phyloP scores from a whole-genome alignment of 2,888 invertebrate genomes.

The Drosophila mayaguana region DNA sequence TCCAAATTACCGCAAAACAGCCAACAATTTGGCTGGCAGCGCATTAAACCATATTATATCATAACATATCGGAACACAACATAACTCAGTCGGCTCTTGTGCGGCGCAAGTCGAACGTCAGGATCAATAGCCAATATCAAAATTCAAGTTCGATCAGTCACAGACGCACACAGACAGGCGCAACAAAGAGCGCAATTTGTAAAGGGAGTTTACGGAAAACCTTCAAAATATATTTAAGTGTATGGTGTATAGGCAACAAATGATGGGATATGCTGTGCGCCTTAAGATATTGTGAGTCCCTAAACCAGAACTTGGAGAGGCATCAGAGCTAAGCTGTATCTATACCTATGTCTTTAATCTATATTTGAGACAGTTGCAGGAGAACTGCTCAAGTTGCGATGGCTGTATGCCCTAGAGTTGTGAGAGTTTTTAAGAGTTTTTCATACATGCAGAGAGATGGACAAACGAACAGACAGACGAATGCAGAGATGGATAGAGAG shows the following conservation, averaged over 20 bases:
- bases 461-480: no score
- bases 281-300: no score
- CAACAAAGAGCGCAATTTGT: constrained; percentile 5
- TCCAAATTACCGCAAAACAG: constrained; percentile 53
- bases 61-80: constrained; percentile 31
- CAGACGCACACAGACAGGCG: background rate
- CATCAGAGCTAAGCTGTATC: no score
- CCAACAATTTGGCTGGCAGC: constrained; percentile 46
- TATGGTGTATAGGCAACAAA: background rate
- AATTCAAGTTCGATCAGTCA: constrained; percentile 30
- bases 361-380: no score
- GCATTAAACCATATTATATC: constrained; percentile 37
- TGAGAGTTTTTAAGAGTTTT: no score
- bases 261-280: background rate
- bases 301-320: no score
- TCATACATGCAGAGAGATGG: no score
- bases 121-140: constrained; percentile 22
- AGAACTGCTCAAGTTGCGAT: no score
- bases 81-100: background rate
- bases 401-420: no score
- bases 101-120: constrained; percentile 7
- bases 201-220: constrained; percentile 9
- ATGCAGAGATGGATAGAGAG: no score
- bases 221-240: background rate
- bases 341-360: no score